A percentile compares a stretch with the other conserved stretches of the same genome.
These are phyloP conservation scores for Pachypanchax playfairii DNA, from an alignment of 2,113 vertebrate species.

Conservation along the genomic window DNA sequence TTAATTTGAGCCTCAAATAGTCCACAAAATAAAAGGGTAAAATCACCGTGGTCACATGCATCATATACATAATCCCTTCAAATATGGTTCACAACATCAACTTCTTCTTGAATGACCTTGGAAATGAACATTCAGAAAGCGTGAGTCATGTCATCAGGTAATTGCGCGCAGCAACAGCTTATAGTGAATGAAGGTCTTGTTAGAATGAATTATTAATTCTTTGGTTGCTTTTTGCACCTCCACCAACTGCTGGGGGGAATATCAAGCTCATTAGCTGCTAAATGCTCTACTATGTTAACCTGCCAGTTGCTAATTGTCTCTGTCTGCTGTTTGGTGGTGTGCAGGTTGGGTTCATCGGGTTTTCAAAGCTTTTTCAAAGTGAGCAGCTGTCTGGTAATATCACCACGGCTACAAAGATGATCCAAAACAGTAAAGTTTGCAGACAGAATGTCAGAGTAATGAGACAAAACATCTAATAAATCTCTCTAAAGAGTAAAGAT, in stretches of 20 bases:
- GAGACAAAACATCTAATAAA: background rate
- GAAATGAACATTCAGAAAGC: background rate
- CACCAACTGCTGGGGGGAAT: conserved; percentile 8
- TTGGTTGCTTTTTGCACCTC: conserved; percentile 5
- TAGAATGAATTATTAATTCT: conserved; percentile 12
- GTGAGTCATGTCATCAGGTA: no score
- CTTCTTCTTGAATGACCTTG: background rate
- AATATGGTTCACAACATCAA: no score
- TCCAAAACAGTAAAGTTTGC: background rate
- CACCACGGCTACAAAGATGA: background rate
- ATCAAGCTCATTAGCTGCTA: conserved; percentile 9
- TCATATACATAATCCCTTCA: no score
- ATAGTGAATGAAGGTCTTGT: background rate
- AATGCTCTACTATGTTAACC: conserved; percentile 9
- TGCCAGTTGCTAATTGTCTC: conserved; percentile 1
- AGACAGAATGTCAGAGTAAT: background rate
- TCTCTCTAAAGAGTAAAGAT: background rate
- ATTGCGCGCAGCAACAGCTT: background rate
- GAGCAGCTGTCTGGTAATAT: background rate
- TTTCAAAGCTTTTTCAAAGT: background rate
- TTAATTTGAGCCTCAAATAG: no score
- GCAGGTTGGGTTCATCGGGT: background rate
- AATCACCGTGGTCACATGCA: no score
- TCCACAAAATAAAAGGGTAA: no score
- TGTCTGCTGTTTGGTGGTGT: conserved; percentile 2